A percentile compares a stretch with the other conserved stretches of the same genome.
phyloP scores from a whole-genome alignment of 2,797 vertebrate genomes.

The Thaleichthys pacificus region DNA sequence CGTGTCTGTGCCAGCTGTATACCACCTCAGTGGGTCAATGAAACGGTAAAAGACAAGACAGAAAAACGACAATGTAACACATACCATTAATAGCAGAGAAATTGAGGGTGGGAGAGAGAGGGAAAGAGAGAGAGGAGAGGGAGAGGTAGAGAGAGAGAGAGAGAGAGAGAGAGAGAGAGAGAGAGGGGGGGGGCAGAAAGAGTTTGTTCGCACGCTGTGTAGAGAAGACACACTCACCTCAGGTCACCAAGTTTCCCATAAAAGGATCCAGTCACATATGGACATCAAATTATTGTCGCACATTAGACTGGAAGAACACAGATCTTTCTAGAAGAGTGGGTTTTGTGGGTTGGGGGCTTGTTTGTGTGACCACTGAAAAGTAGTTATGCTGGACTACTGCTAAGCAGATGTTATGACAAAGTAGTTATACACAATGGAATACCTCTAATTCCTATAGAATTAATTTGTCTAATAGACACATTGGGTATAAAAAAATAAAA shows the following conservation, averaged over 20 bases:
- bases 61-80: conserved; percentile 54
- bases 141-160: no score
- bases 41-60: conserved; percentile 54
- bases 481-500: conserved; percentile 31
- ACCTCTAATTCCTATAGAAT: conserved; percentile 41
- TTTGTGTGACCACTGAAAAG: conserved; percentile 11
- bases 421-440: conserved; percentile 32
- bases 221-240: conserved; percentile 34
- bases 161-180: no score
- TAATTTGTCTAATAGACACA: conserved; percentile 30
- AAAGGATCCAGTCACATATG: conserved; percentile 50
- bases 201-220: conserved; percentile 49
- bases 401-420: conserved; percentile 33
- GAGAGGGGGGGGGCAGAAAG: conserved; percentile 16
- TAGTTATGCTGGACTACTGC: conserved; percentile 29
- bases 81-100: conserved; percentile 50
- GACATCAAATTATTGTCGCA: conserved; percentile 33
- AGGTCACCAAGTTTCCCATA: conserved; percentile 62
- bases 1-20: conserved; percentile 62
- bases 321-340: not conserved
- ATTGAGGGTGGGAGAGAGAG: conserved; percentile 13
- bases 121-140: no score
- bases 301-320: not conserved
- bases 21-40: conserved; percentile 71
- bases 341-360: not conserved